These are phyloP conservation scores for Lasioglossum villosulum DNA, from an alignment of 2,888 invertebrate genomes.

Conservation along the genomic window DNA sequence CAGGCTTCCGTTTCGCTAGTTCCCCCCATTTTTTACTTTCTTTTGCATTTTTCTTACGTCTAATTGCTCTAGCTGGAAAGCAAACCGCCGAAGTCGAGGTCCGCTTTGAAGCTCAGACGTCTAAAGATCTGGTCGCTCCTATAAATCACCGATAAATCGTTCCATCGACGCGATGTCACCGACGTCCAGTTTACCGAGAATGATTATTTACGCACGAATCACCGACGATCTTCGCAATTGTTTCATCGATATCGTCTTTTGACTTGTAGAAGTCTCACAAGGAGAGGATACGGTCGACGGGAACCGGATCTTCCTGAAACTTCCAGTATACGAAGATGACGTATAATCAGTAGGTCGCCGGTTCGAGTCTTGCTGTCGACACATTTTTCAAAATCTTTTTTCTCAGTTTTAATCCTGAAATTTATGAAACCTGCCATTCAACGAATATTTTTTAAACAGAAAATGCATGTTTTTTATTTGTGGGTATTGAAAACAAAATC, in stretches of 20 bases:
- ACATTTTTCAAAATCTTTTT: too few species aligned
- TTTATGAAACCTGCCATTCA: too few species aligned
- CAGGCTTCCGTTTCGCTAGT: constrained; percentile 23
- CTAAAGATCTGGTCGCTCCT: neutral
- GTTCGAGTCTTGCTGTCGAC: too few species aligned
- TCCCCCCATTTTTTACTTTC: neutral
- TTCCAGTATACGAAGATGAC: too few species aligned
- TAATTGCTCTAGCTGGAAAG: constrained; percentile 40
- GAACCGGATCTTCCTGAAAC: too few species aligned
- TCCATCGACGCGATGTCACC: neutral
- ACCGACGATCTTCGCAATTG: neutral
- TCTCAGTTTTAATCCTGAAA: too few species aligned
- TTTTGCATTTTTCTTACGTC: constrained; percentile 22
- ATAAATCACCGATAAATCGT: neutral
- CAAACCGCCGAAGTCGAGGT: constrained; percentile 44
- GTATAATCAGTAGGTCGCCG: too few species aligned
- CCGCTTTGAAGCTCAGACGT: constrained; percentile 36
- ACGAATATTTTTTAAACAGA: too few species aligned
- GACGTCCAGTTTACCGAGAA: neutral
- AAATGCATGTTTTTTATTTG: too few species aligned
- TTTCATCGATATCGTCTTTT: neutral
- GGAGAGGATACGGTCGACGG: too few species aligned
- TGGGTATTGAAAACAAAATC: too few species aligned
- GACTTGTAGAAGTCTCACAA: neutral
- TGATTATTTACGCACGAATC: neutral